Evolutionary conservation across 2,113 vertebrate genomes (phyloP), one percentile per base, ranked within the genome.

Genomic region (Scartelaos histophorus): DNA sequence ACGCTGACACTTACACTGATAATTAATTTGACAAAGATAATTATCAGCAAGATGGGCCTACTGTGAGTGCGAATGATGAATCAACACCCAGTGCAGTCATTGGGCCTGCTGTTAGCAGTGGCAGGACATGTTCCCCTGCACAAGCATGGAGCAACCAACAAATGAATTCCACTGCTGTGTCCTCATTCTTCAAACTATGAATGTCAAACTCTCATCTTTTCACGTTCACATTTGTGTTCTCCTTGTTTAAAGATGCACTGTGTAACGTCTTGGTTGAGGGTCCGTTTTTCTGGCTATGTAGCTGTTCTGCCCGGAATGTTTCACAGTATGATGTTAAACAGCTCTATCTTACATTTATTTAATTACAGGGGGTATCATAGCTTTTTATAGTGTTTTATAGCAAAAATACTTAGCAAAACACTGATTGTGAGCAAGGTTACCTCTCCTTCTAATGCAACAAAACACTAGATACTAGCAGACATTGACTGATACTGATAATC

Each of bases 21-120:
- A 82, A 89, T 90, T 85, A 74, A 87, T 90, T 82, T 88, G 87
- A 83, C 85, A 86, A 79, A 85, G 85, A 88, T 85, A 89, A 89
- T 90, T 89, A 90, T 90, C 82, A 80, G 80, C 77, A 78, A 81
- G 80, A 85, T 69, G 82, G 76, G 70, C 80, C 75, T 58, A 72
- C 83, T 86, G 86, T 65, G 76, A 83, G 78, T 60, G 74, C 69
- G 79, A 85, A 70, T 79, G 81, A 86, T 89, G 71, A 88, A 85
- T 87, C 85, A 76, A 85, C 86, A 85, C 73, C 79, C 76, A 68
- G 76, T 74, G 78, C 80, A 78, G 83, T 70, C 58, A 57, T 67
- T 43, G 61, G 56, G 78, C 81, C 81, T 78, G 61, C 76, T 67
- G 82, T 62, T 79, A 69, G 71, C 71, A 81, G 69, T 47, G 71